Conservation (phyloP, 2,113 vertebrate genomes). For the Prietella phreatophila region DNA sequence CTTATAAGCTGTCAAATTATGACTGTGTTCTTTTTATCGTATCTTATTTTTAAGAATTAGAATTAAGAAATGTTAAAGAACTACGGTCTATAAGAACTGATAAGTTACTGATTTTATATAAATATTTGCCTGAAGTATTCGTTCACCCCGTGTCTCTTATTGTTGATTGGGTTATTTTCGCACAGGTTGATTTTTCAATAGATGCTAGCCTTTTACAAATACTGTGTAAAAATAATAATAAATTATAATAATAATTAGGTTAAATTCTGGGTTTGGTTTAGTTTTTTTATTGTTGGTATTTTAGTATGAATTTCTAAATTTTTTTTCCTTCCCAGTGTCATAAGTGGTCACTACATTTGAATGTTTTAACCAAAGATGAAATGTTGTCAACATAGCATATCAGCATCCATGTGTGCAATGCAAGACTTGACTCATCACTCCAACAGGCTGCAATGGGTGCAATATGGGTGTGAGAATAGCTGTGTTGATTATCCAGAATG, state of each 20-base stretch:
- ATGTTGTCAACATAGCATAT: not conserved
- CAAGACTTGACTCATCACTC: slow-evolving; percentile 35
- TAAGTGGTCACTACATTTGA: not conserved
- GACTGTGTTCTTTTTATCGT: not conserved
- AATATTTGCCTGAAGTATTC: not conserved
- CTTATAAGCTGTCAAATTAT: not conserved
- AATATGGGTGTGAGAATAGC: slow-evolving; percentile 2
- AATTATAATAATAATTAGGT: not conserved
- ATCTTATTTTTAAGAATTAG: too few species aligned
- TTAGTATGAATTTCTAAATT: not conserved
- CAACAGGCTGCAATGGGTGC: not conserved
- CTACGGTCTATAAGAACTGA: not conserved
- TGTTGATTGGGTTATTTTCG: not conserved
- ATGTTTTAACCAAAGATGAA: not conserved
- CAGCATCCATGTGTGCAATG: not conserved
- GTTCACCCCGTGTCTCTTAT: not conserved
- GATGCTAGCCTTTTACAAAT: not conserved
- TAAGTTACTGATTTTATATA: not conserved
- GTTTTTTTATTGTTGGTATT: not conserved
- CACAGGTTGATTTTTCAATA: not conserved
- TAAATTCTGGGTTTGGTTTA: not conserved
- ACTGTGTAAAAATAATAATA: not conserved
- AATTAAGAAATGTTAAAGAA: not conserved
- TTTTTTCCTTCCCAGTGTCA: not conserved
- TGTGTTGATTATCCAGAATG: slow-evolving; percentile 30